Base-by-base conservation (phyloP, 2,113 vertebrate genomes). In the Phasianus colchicus region DNA sequence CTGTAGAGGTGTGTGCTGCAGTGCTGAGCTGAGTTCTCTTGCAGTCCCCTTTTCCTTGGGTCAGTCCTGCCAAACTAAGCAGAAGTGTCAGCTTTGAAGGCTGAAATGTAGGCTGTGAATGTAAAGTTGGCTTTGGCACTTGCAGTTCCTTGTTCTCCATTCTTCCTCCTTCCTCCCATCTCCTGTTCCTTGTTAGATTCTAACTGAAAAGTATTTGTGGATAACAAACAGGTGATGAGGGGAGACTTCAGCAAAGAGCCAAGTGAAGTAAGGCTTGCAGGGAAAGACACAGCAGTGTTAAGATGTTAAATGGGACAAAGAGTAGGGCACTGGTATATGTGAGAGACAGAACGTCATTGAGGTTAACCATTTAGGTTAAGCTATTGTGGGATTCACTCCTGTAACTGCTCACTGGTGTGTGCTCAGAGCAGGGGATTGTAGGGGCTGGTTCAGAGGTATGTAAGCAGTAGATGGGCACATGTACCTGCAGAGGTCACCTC, bases 1-100 rank as follows among this genome's bases (percentile, higher is more conserved):
- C 64, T 54, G 81, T 66, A 60, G 34, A 0, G 0, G 40, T 11
- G 66, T n/a, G 48, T 0, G 6, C 34, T 0, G 1, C 25, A 13
- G 60, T 21, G n/a, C 67, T 55, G 71, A 70, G 84, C 81, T 72
- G 72, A 79, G 19, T 22, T 20, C 15, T 90, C 30, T 47, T 1
- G 3, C 69, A 25, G n/a, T 10, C 34, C 66, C 71, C 66, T 57
- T 54, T 67, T 64, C 71, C 0, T 0, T 1, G 5, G 81, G 47
- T 61, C 66, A 15, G 24, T 43, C 15, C 55, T 89, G 72, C 30
- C 79, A 42, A 61, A 30, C 0, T 2, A 65, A 87, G 45, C 19
- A 19, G 1, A 79, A 80, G 34, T 8, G 5, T 65, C 77, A 58
- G 11, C 30, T 76, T 19, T 25, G 58, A 76, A 80, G 72, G 54